Evolutionary conservation across 1,140 invertebrate species (phyloP).

Genomic region (Triops cancriformis): DNA sequence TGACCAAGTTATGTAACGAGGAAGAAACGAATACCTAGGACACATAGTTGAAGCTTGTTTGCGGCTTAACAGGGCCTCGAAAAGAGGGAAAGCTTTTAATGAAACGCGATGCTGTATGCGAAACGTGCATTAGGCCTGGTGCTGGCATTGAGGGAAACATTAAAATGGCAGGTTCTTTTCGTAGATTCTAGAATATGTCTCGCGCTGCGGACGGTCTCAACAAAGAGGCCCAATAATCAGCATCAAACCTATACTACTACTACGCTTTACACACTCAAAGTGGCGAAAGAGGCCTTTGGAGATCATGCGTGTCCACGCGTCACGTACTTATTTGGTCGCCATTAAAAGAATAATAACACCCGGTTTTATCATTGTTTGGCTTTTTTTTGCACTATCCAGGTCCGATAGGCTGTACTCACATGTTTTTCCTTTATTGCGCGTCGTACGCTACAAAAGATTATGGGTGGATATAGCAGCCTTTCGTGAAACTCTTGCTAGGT

Average conservation of each 20-base stretch:
- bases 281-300: constrained; percentile 4
- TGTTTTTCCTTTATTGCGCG: too few species aligned
- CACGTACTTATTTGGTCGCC: neutral
- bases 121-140: neutral
- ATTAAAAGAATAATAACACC: neutral
- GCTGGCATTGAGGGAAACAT: neutral
- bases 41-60: neutral
- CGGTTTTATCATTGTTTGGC: neutral
- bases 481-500: neutral
- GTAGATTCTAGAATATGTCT: neutral
- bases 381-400: neutral
- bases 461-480: too few species aligned
- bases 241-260: neutral
- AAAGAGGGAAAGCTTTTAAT: neutral
- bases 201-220: neutral
- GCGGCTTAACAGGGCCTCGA: neutral
- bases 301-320: neutral
- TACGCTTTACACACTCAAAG: neutral
- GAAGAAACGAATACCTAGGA: too few species aligned
- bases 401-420: neutral
- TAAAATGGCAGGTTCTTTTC: neutral
- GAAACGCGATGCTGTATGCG: neutral
- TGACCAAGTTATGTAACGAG: neutral
- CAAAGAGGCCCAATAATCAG: neutral
- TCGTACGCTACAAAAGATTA: too few species aligned